These are phyloP conservation scores for Ganaspis sp. DNA, from an alignment of 1,140 invertebrate species.

Conservation along the genomic window DNA sequence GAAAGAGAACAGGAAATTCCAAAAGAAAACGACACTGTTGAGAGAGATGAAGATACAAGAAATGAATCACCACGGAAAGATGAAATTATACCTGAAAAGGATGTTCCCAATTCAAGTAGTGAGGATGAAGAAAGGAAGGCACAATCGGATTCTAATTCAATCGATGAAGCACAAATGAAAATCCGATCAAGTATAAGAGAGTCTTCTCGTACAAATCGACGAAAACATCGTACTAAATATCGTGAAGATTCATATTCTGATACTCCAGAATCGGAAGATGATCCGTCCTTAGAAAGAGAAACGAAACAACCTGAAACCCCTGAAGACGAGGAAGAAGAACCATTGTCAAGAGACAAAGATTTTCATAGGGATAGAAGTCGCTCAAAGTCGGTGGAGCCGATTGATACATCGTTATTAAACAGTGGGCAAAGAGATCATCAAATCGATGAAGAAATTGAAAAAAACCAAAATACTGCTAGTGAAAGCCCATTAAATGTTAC, in stretches of 20 bases:
- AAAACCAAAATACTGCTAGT: slow-evolving; percentile 26
- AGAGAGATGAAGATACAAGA: too few relatives aligned
- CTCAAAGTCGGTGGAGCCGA: slow-evolving; percentile 46
- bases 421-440: slow-evolving; percentile 33
- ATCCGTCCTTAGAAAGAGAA: slow-evolving; percentile 52
- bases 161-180: slow-evolving; percentile 50
- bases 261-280: slow-evolving; percentile 67
- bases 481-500: slow-evolving; percentile 34
- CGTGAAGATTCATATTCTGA: slow-evolving; percentile 70
- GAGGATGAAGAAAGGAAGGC: slow-evolving; percentile 56
- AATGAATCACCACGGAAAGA: slow-evolving; percentile 35
- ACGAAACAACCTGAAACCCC: slow-evolving; percentile 32
- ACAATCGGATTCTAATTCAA: slow-evolving; percentile 58
- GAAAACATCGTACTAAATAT: slow-evolving; percentile 70
- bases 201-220: slow-evolving; percentile 51
- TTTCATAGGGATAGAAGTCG: slow-evolving; percentile 42
- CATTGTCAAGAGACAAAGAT: slow-evolving; percentile 42
- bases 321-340: slow-evolving; percentile 45
- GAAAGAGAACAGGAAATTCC: slow-evolving; percentile 22
- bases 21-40: slow-evolving; percentile 23
- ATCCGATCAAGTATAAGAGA: slow-evolving; percentile 39
- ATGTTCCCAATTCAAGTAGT: slow-evolving; percentile 49
- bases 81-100: slow-evolving; percentile 31
- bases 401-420: slow-evolving; percentile 46
- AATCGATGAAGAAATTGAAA: not conserved